Percentiles rank a stretch among this genome's conserved stretches.
Evolutionary conservation across 2,888 invertebrate species (phyloP).

Genomic region (Lobophora halterata): DNA sequence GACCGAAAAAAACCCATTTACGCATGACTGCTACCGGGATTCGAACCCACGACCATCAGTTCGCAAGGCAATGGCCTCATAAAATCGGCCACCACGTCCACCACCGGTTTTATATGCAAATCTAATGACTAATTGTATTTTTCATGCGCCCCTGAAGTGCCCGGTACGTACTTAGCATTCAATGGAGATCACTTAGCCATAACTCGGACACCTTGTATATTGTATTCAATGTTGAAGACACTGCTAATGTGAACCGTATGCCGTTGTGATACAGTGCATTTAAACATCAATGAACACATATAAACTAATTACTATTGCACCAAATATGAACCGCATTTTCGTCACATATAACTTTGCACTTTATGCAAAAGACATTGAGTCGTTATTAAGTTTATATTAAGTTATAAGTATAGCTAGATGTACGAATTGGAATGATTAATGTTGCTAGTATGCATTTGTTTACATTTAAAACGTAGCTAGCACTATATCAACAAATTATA

Average conservation of each 20-base stretch:
- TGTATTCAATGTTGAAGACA: conserved; percentile 7
- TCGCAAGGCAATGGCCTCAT: too few species aligned
- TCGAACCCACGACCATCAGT: too few species aligned
- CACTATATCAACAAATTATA: too few species aligned
- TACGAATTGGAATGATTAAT: too few species aligned
- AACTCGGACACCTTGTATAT: conserved; percentile 20
- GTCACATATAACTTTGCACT: not conserved
- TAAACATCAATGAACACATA: conserved; percentile 1
- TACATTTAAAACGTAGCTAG: too few species aligned
- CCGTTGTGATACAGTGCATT: conserved; percentile 7
- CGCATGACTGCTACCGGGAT: too few species aligned
- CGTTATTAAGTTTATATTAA: too few species aligned
- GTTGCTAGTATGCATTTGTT: too few species aligned
- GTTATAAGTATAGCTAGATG: too few species aligned
- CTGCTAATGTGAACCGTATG: conserved; percentile 4
- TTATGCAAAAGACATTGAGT: not conserved
- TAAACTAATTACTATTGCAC: not conserved
- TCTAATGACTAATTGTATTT: conserved; percentile 34
- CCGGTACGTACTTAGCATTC: conserved; percentile 65
- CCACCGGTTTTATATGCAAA: too few species aligned
- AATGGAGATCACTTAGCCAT: conserved; percentile 24
- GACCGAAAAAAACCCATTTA: too few species aligned
- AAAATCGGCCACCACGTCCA: too few species aligned
- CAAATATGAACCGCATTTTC: conserved; percentile 1
- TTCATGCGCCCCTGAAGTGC: conserved; percentile 56